Conservation (phyloP, 2,888 invertebrate species). For the Cheilosia variabilis region DNA sequence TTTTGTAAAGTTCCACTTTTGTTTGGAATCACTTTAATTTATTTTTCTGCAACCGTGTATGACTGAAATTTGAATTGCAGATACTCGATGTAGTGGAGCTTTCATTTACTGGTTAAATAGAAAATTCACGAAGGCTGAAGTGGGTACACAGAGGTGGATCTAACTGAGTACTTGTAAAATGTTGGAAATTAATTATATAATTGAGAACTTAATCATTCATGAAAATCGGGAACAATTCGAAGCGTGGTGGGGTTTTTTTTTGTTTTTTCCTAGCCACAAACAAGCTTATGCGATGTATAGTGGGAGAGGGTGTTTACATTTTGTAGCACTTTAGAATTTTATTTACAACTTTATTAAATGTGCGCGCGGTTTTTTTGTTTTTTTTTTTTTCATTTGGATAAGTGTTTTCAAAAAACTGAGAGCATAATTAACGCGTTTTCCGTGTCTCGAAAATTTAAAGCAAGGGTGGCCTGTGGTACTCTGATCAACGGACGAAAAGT, state of each 20-base stretch:
- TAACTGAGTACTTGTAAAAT: slow-evolving; percentile 40
- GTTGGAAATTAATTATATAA: slow-evolving; percentile 40
- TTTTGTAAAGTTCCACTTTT: slow-evolving; percentile 45
- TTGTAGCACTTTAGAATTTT: not conserved
- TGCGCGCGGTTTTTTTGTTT: too few species aligned
- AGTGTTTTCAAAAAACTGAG: too few species aligned
- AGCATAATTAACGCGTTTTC: too few species aligned
- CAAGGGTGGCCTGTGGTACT: too few species aligned
- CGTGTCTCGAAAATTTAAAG: too few species aligned
- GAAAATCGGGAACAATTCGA: not conserved
- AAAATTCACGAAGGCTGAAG: slow-evolving; percentile 30
- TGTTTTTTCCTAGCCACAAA: not conserved
- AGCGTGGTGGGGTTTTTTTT: not conserved
- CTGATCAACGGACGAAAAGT: too few species aligned
- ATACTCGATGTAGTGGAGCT: slow-evolving; percentile 1
- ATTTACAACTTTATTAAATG: not conserved
- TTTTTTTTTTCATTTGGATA: too few species aligned
- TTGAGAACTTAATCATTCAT: slow-evolving; percentile 34
- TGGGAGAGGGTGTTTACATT: not conserved
- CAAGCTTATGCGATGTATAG: not conserved
- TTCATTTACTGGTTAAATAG: slow-evolving; percentile 41
- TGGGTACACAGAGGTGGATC: slow-evolving; percentile 17
- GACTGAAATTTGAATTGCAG: slow-evolving; percentile 28
- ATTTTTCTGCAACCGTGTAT: slow-evolving; percentile 6
- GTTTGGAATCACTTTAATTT: slow-evolving; percentile 40